Percentiles rank a stretch among this genome's conserved stretches.
phyloP scores from a whole-genome alignment of 2,113 vertebrate genomes.

The Anarhynchus alexandrinus region DNA sequence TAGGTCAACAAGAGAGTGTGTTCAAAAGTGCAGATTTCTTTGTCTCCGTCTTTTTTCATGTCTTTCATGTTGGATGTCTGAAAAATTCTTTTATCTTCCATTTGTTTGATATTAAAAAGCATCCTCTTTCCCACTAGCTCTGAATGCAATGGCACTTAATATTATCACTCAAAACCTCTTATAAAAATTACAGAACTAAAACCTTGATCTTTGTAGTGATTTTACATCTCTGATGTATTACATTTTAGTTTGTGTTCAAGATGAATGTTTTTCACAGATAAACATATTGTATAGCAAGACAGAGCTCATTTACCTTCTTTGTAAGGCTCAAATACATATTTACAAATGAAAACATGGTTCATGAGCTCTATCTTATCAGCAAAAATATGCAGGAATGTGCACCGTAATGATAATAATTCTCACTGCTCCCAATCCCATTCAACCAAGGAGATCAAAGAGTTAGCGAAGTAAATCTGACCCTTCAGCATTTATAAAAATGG shows the following conservation, averaged over 20 bases:
- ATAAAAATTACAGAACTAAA: not conserved
- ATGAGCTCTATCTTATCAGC: not conserved
- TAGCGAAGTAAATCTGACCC: not conserved
- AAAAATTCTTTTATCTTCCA: conserved; percentile 31
- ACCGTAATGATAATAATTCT: not conserved
- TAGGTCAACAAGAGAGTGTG: not conserved
- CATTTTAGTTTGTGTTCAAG: not conserved
- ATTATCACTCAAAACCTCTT: conserved; percentile 4
- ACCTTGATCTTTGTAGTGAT: not conserved
- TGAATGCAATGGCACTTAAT: conserved; percentile 10
- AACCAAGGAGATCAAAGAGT: not conserved
- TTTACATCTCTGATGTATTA: not conserved
- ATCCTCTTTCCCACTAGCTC: not conserved
- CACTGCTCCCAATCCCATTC: not conserved
- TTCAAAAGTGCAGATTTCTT: not conserved
- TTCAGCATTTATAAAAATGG: not conserved
- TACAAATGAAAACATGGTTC: not conserved
- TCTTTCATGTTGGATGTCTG: not conserved
- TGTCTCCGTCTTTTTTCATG: not conserved
- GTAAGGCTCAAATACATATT: not conserved
- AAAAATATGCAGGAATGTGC: not conserved
- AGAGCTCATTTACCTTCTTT: not conserved
- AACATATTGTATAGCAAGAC: not conserved
- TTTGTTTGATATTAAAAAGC: conserved; percentile 11
- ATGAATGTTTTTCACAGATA: not conserved